Conservation (phyloP, 2,113 vertebrate genomes). For the Puntigrus tetrazona region DNA sequence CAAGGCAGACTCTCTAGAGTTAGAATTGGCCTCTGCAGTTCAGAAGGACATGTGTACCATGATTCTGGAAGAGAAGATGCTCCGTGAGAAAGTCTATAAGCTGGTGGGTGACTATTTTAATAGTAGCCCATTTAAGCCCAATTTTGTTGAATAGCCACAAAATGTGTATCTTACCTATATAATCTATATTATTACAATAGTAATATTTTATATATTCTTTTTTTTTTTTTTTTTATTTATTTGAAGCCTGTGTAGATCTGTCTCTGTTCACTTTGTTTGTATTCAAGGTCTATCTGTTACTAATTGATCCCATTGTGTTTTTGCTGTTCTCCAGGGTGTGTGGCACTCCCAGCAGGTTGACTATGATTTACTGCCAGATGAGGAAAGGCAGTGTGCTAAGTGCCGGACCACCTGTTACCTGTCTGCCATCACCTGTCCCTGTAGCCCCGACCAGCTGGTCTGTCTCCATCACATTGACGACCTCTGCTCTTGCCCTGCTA, state of each 20-base stretch:
- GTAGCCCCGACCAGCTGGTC: conserved; percentile 82
- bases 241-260: not conserved
- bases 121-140: not conserved
- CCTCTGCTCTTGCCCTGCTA: conserved; percentile 84
- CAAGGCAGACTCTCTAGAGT: conserved; percentile 84
- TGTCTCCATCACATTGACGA: conserved; percentile 87
- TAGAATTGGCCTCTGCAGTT: conserved; percentile 85
- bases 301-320: conserved; percentile 45
- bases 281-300: not conserved
- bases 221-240: not conserved
- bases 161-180: not conserved
- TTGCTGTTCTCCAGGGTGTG: conserved; percentile 79
- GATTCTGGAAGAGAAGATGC: conserved; percentile 83
- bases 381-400: conserved; percentile 90
- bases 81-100: conserved; percentile 81
- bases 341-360: conserved; percentile 81
- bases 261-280: conserved; percentile 16
- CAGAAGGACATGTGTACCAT: conserved; percentile 88
- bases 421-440: conserved; percentile 90
- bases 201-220: not conserved
- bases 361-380: conserved; percentile 90
- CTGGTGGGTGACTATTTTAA: conserved; percentile 77
- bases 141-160: not conserved
- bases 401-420: conserved; percentile 98
- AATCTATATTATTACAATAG: not conserved